These are phyloP conservation scores for Petaurus breviceps DNA, from an alignment of 2,113 vertebrate species.

Conservation along the genomic window DNA sequence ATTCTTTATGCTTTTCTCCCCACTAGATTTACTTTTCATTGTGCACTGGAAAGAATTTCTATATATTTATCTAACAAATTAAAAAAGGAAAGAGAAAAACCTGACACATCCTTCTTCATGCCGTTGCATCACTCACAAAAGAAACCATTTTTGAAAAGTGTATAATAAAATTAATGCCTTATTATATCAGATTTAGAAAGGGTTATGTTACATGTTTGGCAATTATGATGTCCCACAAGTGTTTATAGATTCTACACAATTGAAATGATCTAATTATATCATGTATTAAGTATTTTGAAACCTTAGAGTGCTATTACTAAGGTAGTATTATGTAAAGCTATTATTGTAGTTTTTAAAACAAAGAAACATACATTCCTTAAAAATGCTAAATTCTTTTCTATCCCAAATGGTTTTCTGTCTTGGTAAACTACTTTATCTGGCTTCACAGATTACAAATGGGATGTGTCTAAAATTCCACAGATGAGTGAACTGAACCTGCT, in stretches of 20 bases:
- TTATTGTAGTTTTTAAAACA: neutral
- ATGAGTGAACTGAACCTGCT: slow-evolving; percentile 33
- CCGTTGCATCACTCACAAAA: slow-evolving; percentile 10
- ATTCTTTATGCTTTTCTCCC: neutral
- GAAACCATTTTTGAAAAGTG: neutral
- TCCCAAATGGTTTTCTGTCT: slow-evolving; percentile 34
- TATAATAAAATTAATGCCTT: slow-evolving; percentile 20
- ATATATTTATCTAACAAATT: neutral
- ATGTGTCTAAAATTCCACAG: slow-evolving; percentile 36
- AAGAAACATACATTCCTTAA: slow-evolving; percentile 38
- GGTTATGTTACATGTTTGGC: neutral
- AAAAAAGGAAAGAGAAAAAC: neutral
- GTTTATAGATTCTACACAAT: slow-evolving; percentile 22
- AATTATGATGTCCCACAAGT: slow-evolving; percentile 41
- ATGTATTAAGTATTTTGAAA: neutral
- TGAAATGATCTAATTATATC: neutral
- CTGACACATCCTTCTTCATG: neutral
- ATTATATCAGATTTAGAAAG: slow-evolving; percentile 34
- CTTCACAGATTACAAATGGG: slow-evolving; percentile 20
- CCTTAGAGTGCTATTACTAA: neutral
- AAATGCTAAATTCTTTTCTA: slow-evolving; percentile 49
- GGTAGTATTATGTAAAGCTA: neutral
- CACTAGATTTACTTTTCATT: neutral
- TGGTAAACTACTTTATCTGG: slow-evolving; percentile 2
- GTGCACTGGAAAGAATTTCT: neutral